Percentiles rank a stretch among this genome's conserved stretches.
Evolutionary conservation across 2,113 vertebrate species (phyloP).

Genomic region (Colistium nudipinnis): DNA sequence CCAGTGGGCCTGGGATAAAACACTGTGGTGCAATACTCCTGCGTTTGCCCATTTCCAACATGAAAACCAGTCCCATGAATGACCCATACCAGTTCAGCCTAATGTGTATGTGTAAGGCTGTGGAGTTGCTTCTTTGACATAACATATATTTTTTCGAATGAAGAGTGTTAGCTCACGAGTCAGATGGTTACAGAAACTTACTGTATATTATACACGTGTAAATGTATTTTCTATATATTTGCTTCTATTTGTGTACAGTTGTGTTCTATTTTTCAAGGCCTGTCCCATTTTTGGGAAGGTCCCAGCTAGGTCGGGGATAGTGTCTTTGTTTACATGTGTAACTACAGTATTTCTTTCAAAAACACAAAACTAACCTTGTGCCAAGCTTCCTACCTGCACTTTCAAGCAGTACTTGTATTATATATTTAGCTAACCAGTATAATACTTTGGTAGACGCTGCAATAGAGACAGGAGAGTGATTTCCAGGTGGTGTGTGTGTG

Average conservation of each 20-base stretch:
- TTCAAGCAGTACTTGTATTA: constrained; percentile 80
- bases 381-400: constrained; percentile 82
- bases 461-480: constrained; percentile 52
- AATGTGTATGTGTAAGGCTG: constrained; percentile 50
- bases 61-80: constrained; percentile 59
- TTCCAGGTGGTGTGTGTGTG: constrained; percentile 43
- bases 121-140: constrained; percentile 70
- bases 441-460: constrained; percentile 78
- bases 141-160: constrained; percentile 78
- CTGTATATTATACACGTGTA: constrained; percentile 83
- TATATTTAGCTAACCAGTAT: constrained; percentile 78
- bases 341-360: constrained; percentile 77
- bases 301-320: constrained; percentile 74
- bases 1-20: constrained; percentile 54
- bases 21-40: constrained; percentile 69
- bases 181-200: constrained; percentile 73
- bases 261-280: constrained; percentile 69
- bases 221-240: constrained; percentile 82
- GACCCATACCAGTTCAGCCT: constrained; percentile 65
- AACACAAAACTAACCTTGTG: constrained; percentile 81
- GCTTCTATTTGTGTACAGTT: constrained; percentile 73
- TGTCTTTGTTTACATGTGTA: constrained; percentile 84
- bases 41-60: constrained; percentile 60
- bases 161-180: constrained; percentile 71
- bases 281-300: constrained; percentile 65